A percentile compares a stretch with the other conserved stretches of the same genome.
Evolutionary conservation across 2,797 vertebrate genomes (phyloP).

Genomic region (Simalia tracyae): DNA sequence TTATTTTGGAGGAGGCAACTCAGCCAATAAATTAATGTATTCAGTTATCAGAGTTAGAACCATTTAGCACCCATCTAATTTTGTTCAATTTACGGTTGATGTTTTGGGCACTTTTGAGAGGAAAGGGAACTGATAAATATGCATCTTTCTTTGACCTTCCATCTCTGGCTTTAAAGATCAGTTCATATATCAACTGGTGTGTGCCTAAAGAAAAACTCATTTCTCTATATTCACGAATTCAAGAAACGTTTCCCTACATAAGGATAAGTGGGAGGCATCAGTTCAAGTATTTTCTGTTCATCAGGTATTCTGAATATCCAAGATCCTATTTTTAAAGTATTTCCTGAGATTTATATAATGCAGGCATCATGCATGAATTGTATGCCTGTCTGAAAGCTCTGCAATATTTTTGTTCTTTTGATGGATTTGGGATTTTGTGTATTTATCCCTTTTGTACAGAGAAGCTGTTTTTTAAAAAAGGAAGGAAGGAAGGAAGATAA

Average conservation of each 20-base stretch:
- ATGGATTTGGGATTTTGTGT: conserved; percentile 27
- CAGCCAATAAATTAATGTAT: conserved; percentile 28
- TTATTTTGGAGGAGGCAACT: conserved; percentile 41
- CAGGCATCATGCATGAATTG: conserved; percentile 42
- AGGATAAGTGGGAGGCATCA: conserved; percentile 39
- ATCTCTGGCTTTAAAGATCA: conserved; percentile 49
- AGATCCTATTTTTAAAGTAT: conserved; percentile 62
- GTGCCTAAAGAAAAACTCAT: conserved; percentile 13
- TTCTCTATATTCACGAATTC: conserved; percentile 13
- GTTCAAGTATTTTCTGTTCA: conserved; percentile 63
- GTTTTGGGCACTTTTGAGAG: conserved; percentile 51
- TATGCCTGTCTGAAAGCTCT: conserved; percentile 43
- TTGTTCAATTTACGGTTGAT: conserved; percentile 56
- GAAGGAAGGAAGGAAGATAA: conserved; percentile 10
- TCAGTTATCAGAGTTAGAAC: conserved; percentile 47
- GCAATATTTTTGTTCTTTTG: conserved; percentile 50
- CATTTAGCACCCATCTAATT: conserved; percentile 50
- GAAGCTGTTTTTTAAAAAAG: conserved; percentile 3
- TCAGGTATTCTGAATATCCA: conserved; percentile 54
- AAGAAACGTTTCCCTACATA: conserved; percentile 22
- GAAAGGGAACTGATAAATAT: conserved; percentile 33
- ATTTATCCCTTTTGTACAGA: conserved; percentile 45
- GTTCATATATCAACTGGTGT: conserved; percentile 34
- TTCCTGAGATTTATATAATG: conserved; percentile 58
- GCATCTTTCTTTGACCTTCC: conserved; percentile 53